phyloP scores from a whole-genome alignment of 2,888 invertebrate genomes.

The Dynastes maya region DNA sequence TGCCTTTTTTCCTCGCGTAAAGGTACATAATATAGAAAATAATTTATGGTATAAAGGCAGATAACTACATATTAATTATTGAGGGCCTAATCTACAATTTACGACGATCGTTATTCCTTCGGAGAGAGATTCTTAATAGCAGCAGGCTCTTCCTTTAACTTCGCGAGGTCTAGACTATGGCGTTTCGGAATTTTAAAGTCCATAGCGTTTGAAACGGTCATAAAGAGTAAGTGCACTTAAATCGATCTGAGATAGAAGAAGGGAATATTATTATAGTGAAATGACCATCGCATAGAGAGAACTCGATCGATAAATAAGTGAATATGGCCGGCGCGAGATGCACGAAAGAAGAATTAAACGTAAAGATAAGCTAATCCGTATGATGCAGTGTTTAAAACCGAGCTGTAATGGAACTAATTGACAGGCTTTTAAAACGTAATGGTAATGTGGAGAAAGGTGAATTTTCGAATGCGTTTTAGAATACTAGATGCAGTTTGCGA shows the following conservation, averaged over 20 bases:
- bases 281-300: neutral
- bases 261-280: constrained; percentile 8
- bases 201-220: neutral
- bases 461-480: too few species aligned
- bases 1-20: too few species aligned
- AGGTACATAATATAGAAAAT: constrained; percentile 2
- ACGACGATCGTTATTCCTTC: constrained; percentile 5
- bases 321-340: neutral
- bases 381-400: too few species aligned
- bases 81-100: constrained; percentile 2
- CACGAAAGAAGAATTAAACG: neutral
- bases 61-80: constrained; percentile 31
- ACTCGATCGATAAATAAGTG: constrained; percentile 8
- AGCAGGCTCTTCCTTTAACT: too few species aligned
- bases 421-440: too few species aligned
- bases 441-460: too few species aligned
- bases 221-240: constrained; percentile 39
- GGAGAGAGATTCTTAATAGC: too few species aligned
- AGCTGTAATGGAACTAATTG: too few species aligned
- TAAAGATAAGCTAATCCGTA: neutral
- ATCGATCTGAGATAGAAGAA: constrained; percentile 18
- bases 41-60: constrained; percentile 2
- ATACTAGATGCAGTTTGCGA: too few species aligned
- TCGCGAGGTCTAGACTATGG: too few species aligned
- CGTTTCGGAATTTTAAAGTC: neutral